Evolutionary conservation across 2,888 invertebrate species (phyloP).

Genomic region (Elgonia sp.): DNA sequence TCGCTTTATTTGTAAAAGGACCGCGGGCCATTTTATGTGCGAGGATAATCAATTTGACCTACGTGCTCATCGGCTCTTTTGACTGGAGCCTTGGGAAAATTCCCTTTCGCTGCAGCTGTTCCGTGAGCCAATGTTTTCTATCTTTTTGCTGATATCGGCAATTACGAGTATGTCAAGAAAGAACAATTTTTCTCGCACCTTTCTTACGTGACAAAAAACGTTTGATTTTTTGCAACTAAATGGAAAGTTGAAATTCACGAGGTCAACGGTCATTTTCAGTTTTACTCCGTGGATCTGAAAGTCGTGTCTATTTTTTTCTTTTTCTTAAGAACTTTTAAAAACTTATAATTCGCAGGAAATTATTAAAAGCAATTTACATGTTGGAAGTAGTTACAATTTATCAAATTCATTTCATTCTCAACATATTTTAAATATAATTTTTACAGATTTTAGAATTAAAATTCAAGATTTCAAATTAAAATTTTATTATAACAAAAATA

Average conservation of each 20-base stretch:
- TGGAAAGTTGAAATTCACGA: conserved; percentile 12
- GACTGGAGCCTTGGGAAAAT: conserved; percentile 50
- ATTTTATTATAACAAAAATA: too few relatives aligned
- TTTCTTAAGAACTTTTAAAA: too few relatives aligned
- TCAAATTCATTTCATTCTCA: too few relatives aligned
- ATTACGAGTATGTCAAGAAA: conserved; percentile 67
- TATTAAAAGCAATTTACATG: too few relatives aligned
- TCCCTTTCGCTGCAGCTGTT: conserved; percentile 57
- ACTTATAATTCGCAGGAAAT: neutral
- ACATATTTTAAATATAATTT: too few relatives aligned
- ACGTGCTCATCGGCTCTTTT: conserved; percentile 18
- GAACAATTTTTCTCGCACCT: conserved; percentile 64
- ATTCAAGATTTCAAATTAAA: too few relatives aligned
- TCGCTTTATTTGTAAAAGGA: conserved; percentile 4
- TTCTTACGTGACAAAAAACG: conserved; percentile 38
- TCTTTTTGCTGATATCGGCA: conserved; percentile 68
- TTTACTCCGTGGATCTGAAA: too few relatives aligned
- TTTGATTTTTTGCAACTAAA: conserved; percentile 25
- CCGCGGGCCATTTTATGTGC: conserved; percentile 41
- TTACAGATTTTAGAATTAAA: too few relatives aligned
- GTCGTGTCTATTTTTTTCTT: too few relatives aligned
- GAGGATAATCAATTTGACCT: conserved; percentile 56
- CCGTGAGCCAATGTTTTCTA: conserved; percentile 53
- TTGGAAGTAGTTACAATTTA: too few relatives aligned
- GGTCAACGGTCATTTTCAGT: conserved; percentile 1